Percentiles rank a stretch among this genome's conserved stretches.
phyloP scores from a whole-genome alignment of 1,140 invertebrate species.

The fruit fly (Drosophila melanogaster) region Release_6_plus_ISO1_MT NT_033777.3:5283501-5284000 shows the following conservation, averaged over 20 bases:
- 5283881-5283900: slow-evolving; percentile 38
- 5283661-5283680: too few relatives aligned
- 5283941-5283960: slow-evolving; percentile 17
- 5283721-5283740: too few relatives aligned
- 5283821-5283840: slow-evolving; percentile 6
- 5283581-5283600: too few relatives aligned
- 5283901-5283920: slow-evolving; percentile 39
- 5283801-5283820: not conserved
- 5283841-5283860: slow-evolving; percentile 29
- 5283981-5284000: slow-evolving; percentile 1
- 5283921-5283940: slow-evolving; percentile 50
- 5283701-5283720: too few relatives aligned
- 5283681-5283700: too few relatives aligned
- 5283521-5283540: not conserved
- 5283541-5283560: too few relatives aligned
- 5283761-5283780: not conserved
- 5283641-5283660: too few relatives aligned
- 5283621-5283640: too few relatives aligned
- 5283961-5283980: slow-evolving; percentile 24
- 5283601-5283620: too few relatives aligned
- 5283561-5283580: too few relatives aligned
- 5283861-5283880: slow-evolving; percentile 30
- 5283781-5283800: not conserved
- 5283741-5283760: not conserved
- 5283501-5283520: not conserved